Evolutionary conservation across 2,797 vertebrate genomes (phyloP), one percentile per base, ranked within the genome.

Genomic region (Loriculus beryllinus): DNA sequence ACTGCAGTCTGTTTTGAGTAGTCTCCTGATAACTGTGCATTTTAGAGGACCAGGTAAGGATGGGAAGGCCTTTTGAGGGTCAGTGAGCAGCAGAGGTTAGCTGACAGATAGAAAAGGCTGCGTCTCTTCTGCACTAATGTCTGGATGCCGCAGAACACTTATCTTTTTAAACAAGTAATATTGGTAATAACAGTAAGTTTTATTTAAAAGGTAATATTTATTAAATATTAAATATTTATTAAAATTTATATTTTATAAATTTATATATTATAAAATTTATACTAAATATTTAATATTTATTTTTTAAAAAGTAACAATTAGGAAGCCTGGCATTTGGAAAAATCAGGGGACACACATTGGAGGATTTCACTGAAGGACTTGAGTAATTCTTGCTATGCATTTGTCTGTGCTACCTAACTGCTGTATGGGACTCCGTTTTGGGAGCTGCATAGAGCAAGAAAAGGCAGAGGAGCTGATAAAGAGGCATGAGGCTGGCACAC

Each of bases 141-240:
- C 70, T 21, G 14, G 52, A 47, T 21, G 7, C 52, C 52, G 31
- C 20, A 78, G 28, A 77, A 67, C 9, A 21, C 0, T 0, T 21
- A 23, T 76, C 33, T 48, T 49, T 45, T 80, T 57, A 45, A 85
- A 62, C 14, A 59, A 56, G 31, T 51, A 80, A 28, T 40, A 33
- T 4, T 6, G 1, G 14, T 49, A 80, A 82, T 13, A 31, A 51
- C 29, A 29, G 16, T 12, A 52, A 52, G 18, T n/a, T 54, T 20
- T n/a, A n/a, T 14, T n/a, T 2, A 54, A 54, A 54, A 54, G 18
- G 19, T n/a, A 20, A 13, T 21, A 31, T 31, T 49, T 28, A 10
- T 51, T 12, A 52, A 31, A 29, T 51, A 19, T 31, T 18, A 18
- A 51, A 31, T 31, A 54, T 52, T 52, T 20, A 31, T n/a, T 54